Base-by-base conservation (phyloP, 2,888 invertebrate genomes). In the Nomada fabriciana region DNA sequence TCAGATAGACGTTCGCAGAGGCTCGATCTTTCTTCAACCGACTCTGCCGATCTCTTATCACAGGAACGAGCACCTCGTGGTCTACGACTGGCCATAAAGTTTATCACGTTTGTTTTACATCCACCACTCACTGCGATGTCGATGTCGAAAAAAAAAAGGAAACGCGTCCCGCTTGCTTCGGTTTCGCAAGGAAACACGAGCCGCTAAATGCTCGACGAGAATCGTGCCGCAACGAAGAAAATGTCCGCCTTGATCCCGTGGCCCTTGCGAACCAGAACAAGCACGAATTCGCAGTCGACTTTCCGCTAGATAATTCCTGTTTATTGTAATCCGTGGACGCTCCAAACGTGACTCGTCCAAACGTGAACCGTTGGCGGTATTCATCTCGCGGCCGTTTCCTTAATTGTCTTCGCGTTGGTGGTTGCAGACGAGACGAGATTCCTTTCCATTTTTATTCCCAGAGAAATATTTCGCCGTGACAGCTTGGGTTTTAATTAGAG, bases 1-100 rank as follows among this genome's bases (percentile, higher is more conserved):
- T 81, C 60, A 84, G 84, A 83, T 76, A 84, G 68, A 73, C 55
- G 57, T 53, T 50, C 70, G 53, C 36, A 25, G 25, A 5, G 43
- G 7, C 53, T 23, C 25, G 20, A 72, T 63, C 61, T 63, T 63
- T 42, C 42, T 36, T 36, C 36, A 36, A 36, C 36, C 36, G 36
- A 36, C 36, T 25, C 25, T 53, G 20, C 52, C n/a, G 59, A 74
- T 59, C 59, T 18, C 74, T 67, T 74, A 74, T 74, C 74, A 50
- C 23, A 50, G 36, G 57, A 67, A 65, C 68, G 59, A 52, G 67
- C 29, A 42, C n/a, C 55, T 29, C 29, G 18, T 7, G 9, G 10
- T 15, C 59, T 36, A 50, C 23, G 68, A 50, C 57, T 74, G 50
- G n/a, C 36, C 59, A 59, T 74, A 74, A 74, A 74, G n/a, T 74